Conservation (phyloP, 2,113 vertebrate species). For the Psittacara wagleri region DNA sequence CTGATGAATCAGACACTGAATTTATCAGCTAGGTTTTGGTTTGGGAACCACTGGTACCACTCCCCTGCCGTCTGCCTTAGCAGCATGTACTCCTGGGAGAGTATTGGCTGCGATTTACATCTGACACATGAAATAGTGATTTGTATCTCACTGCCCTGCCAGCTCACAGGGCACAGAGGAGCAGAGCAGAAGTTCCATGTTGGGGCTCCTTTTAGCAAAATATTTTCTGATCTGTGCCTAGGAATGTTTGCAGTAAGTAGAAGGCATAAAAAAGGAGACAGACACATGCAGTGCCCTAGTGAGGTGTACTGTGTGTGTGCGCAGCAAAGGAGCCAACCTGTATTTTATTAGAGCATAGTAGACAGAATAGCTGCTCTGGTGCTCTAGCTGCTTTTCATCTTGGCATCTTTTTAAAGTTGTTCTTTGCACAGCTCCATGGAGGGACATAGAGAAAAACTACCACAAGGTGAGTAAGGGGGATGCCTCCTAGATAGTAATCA, state of each 20-base stretch:
- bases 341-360: not conserved
- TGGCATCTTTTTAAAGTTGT: not conserved
- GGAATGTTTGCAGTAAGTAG: not conserved
- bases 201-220: not conserved
- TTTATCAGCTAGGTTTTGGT: not conserved
- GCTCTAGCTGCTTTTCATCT: not conserved
- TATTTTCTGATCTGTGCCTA: not conserved
- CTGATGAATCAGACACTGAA: not conserved
- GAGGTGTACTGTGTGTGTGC: accelerated
- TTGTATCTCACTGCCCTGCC: not conserved
- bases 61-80: not conserved
- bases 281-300: not conserved
- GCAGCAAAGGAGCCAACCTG: not conserved
- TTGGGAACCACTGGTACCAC: not conserved
- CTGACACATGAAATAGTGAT: not conserved
- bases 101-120: not conserved
- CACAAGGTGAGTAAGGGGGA: not conserved
- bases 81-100: not conserved
- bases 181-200: not conserved
- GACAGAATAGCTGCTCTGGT: not conserved
- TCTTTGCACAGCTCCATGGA: not conserved
- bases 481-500: not conserved
- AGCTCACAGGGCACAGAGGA: not conserved
- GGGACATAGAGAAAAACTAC: accelerated
- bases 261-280: not conserved